Evolutionary conservation across 2,888 invertebrate genomes (phyloP).

Genomic region (Macrophya annulata): DNA sequence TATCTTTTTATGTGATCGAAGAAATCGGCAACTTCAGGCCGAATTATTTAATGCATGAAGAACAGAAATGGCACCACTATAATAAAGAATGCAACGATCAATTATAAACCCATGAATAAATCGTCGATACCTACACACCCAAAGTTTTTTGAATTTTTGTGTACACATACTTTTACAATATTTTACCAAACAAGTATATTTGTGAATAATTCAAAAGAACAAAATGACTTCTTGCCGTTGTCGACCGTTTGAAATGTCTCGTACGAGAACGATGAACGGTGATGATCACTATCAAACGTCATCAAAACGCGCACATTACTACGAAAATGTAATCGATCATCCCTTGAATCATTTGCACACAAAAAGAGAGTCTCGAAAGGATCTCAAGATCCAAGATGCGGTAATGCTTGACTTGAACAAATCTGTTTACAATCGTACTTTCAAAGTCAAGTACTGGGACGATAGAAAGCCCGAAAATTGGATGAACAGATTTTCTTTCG

Average conservation of each 20-base stretch:
- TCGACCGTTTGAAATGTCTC: neutral
- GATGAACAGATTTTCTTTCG: conserved; percentile 56
- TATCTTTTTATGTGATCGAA: too few relatives aligned
- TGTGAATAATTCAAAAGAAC: neutral
- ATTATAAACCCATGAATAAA: too few relatives aligned
- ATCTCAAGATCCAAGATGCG: conserved; percentile 54
- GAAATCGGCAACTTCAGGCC: neutral
- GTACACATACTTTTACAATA: neutral
- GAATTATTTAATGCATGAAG: neutral
- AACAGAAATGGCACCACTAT: too few relatives aligned
- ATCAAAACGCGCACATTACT: conserved; percentile 61
- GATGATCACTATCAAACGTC: conserved; percentile 59
- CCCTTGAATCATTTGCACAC: conserved; percentile 57
- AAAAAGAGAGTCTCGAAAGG: conserved; percentile 53
- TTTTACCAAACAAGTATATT: neutral
- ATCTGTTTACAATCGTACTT: conserved; percentile 47
- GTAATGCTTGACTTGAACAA: conserved; percentile 42
- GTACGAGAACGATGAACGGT: neutral
- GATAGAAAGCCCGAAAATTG: conserved; percentile 52
- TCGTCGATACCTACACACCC: too few relatives aligned
- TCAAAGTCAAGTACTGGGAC: conserved; percentile 54
- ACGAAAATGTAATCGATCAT: conserved; percentile 60
- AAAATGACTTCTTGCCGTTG: conserved; percentile 33
- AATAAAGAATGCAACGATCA: too few relatives aligned
- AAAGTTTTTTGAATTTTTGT: neutral